Evolutionary conservation across 2,113 vertebrate species (phyloP).

Genomic region (Tetraodon nigroviridis): DNA sequence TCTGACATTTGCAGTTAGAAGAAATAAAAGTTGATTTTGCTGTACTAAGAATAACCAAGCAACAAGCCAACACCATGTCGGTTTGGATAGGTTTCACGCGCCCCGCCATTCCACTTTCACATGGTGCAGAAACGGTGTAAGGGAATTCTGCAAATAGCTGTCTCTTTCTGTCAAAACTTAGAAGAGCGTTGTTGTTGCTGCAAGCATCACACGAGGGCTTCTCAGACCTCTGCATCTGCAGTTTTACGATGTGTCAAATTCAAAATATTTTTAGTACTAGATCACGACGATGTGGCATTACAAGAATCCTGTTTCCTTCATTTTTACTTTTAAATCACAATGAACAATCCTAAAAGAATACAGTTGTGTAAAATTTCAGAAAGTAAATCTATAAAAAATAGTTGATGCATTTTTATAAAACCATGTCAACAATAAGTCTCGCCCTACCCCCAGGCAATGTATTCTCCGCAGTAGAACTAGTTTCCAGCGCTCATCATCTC

Average conservation of each 20-base stretch:
- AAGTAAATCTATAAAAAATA: too few species aligned
- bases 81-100: conserved; percentile 28
- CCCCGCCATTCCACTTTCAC: conserved; percentile 37
- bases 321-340: too few species aligned
- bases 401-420: too few species aligned
- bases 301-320: conserved; percentile 18
- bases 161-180: background rate
- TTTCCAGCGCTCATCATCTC: conserved; percentile 63
- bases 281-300: conserved; percentile 15
- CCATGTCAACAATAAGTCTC: too few species aligned
- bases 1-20: background rate
- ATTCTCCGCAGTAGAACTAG: conserved; percentile 58
- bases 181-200: too few species aligned
- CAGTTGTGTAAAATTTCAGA: too few species aligned
- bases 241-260: conserved; percentile 20
- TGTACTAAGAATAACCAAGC: conserved; percentile 41
- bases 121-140: conserved; percentile 19
- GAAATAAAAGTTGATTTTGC: background rate
- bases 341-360: too few species aligned
- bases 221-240: conserved; percentile 16
- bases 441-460: too few species aligned
- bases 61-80: conserved; percentile 46
- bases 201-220: too few species aligned
- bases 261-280: conserved; percentile 8
- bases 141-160: conserved; percentile 10